Conservation (phyloP, 2,888 invertebrate species). For the Cabera pusaria region DNA sequence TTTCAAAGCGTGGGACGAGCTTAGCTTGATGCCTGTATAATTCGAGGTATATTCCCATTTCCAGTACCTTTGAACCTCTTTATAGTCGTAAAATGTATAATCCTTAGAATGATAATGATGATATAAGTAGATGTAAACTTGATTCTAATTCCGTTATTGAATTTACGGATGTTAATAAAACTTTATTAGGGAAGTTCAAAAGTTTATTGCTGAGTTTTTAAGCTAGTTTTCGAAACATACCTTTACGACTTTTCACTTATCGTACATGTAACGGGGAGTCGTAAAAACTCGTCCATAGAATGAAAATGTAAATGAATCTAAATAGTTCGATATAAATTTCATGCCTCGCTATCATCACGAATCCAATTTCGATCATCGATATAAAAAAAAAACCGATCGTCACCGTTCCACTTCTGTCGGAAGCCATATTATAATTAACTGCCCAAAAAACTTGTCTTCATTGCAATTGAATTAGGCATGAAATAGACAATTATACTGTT, state of each 20-base stretch:
- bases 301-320: conserved; percentile 31
- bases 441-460: conserved; percentile 32
- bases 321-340: conserved; percentile 24
- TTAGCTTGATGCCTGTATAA: conserved; percentile 13
- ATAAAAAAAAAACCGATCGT: conserved; percentile 38
- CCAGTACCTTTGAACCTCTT: conserved; percentile 7
- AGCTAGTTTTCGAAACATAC: conserved; percentile 7
- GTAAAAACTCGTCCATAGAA: conserved; percentile 12
- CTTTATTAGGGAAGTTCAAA: background rate
- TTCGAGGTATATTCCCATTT: no score
- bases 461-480: conserved; percentile 51
- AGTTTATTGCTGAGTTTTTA: conserved; percentile 1
- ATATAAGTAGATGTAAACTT: conserved; percentile 3
- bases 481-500: conserved; percentile 41
- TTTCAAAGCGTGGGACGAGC: conserved; percentile 20
- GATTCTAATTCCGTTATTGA: conserved; percentile 5
- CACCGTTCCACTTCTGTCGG: conserved; percentile 34
- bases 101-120: conserved; percentile 4
- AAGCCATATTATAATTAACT: conserved; percentile 36
- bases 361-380: conserved; percentile 36
- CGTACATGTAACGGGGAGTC: conserved; percentile 2
- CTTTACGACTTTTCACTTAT: conserved; percentile 27
- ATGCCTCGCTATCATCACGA: conserved; percentile 36
- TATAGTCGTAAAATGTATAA: conserved; percentile 14
- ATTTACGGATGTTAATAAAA: background rate